Evolutionary conservation across 2,797 vertebrate genomes (phyloP).

Genomic region (Amniataba percoides): DNA sequence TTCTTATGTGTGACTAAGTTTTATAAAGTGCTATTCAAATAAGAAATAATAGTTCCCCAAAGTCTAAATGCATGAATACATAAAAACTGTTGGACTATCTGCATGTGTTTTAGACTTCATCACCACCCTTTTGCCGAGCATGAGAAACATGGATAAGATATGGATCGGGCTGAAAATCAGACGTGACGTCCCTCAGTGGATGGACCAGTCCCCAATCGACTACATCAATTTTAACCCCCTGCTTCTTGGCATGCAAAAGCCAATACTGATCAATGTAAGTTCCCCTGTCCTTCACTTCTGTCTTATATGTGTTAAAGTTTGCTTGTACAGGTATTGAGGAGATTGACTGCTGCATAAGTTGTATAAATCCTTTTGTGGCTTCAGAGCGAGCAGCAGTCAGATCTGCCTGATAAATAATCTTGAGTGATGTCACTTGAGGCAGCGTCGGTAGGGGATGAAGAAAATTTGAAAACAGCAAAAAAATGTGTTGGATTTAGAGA

Average conservation of each 20-base stretch:
- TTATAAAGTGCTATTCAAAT: neutral
- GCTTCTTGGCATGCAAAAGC: conserved; percentile 85
- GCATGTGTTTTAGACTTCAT: conserved; percentile 89
- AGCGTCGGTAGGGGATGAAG: neutral
- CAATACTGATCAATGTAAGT: conserved; percentile 87
- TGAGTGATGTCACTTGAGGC: too few species aligned
- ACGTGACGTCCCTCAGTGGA: conserved; percentile 82
- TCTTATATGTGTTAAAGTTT: neutral
- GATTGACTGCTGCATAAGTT: neutral
- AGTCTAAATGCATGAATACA: neutral
- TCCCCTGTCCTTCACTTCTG: neutral
- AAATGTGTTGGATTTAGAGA: neutral
- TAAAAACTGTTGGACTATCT: conserved; percentile 2
- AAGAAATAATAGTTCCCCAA: neutral
- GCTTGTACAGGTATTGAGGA: neutral
- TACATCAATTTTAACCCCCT: conserved; percentile 92
- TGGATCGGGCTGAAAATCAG: conserved; percentile 93
- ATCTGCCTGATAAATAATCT: too few species aligned
- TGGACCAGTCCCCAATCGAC: conserved; percentile 82
- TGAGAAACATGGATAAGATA: conserved; percentile 71
- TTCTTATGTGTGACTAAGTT: conserved; percentile 1
- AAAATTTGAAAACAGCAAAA: neutral
- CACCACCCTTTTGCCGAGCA: conserved; percentile 86
- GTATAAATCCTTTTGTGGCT: too few species aligned
- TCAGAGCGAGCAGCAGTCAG: too few species aligned